These are phyloP conservation scores for Acanthisitta chloris DNA, from an alignment of 2,113 vertebrate genomes.

Conservation along the genomic window DNA sequence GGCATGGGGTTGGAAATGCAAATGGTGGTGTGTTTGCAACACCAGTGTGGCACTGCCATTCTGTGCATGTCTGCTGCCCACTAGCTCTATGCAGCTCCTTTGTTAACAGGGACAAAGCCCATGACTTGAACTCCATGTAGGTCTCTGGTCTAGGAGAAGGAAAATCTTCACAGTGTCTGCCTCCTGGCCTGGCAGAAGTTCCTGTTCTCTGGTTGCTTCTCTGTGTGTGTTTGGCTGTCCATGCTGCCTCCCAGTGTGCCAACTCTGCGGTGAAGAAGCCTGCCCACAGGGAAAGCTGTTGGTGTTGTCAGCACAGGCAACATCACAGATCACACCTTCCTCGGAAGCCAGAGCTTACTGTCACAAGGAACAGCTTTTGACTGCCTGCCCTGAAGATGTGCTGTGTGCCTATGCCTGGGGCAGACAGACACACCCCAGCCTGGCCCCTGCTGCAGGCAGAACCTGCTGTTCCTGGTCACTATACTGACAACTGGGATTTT, in stretches of 20 bases:
- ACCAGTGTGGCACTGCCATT: fast-evolving
- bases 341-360: background rate
- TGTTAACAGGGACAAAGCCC: fast-evolving
- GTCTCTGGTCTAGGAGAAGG: too few species aligned
- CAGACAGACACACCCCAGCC: fast-evolving
- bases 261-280: background rate
- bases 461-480: fast-evolving
- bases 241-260: fast-evolving
- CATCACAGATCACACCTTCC: background rate
- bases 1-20: background rate
- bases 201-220: background rate
- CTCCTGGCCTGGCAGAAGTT: background rate
- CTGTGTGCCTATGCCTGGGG: fast-evolving
- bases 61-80: background rate
- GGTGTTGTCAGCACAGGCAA: background rate
- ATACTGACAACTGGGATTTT: background rate
- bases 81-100: background rate
- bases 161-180: background rate
- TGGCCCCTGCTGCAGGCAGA: fast-evolving
- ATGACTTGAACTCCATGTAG: fast-evolving
- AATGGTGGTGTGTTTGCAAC: fast-evolving
- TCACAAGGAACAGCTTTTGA: background rate
- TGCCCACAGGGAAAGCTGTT: background rate
- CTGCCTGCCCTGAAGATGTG: background rate
- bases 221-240: too few species aligned